These are phyloP conservation scores for Melanocharis versteri DNA, from an alignment of 2,113 vertebrate genomes.

Conservation along the genomic window DNA sequence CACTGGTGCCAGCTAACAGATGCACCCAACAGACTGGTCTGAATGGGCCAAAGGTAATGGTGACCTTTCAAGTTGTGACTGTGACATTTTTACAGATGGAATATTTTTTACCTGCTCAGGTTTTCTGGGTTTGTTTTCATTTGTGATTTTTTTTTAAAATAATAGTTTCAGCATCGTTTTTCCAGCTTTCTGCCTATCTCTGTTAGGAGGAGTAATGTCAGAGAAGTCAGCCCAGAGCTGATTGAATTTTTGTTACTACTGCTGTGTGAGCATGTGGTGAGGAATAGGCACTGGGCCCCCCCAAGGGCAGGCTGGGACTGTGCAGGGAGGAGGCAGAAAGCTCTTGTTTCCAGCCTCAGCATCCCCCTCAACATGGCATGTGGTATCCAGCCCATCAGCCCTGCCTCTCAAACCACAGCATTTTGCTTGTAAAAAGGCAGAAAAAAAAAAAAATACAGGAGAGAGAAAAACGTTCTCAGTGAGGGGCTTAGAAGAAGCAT, in stretches of 20 bases:
- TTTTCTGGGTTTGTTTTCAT: neutral
- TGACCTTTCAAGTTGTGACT: neutral
- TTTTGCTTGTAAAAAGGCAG: neutral
- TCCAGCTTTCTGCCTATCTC: neutral
- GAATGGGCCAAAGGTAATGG: neutral
- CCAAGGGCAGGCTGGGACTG: neutral
- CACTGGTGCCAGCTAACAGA: neutral
- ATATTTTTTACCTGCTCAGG: neutral
- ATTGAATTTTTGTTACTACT: neutral
- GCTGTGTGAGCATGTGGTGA: fast-evolving
- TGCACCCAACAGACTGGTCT: neutral
- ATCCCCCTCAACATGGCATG: neutral
- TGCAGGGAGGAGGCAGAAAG: neutral
- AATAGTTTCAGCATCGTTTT: neutral
- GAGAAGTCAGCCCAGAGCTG: neutral
- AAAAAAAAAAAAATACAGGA: neutral
- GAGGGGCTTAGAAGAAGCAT: neutral
- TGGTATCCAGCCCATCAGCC: neutral
- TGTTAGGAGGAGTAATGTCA: neutral
- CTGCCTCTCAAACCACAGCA: neutral
- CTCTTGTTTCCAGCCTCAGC: neutral
- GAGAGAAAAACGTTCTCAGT: neutral
- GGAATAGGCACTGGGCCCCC: neutral
- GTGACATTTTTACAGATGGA: neutral
- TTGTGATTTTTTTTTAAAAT: neutral